Evolutionary conservation across 2,113 vertebrate genomes (phyloP), one percentile per base, ranked within the genome.

Genomic region (Pangasianodon hypophthalmus): DNA sequence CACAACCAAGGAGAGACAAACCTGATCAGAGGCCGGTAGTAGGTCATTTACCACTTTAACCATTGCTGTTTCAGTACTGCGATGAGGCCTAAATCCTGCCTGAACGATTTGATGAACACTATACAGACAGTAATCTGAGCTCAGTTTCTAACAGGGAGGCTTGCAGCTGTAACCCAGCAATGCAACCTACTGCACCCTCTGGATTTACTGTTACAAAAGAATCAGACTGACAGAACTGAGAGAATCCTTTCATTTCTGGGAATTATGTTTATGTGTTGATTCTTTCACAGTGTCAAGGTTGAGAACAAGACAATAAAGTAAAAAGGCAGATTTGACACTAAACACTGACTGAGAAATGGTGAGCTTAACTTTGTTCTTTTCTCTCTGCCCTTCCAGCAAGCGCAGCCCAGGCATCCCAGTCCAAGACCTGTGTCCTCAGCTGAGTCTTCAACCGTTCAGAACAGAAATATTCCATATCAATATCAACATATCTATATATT

Each of bases 361-460:
- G n/a, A 81, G n/a, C 60, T 58, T 37, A 80, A 69, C 54, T 62
- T 64, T 56, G 41, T 18, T 29, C 44, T 85, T 32, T 75, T 50
- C 67, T 90, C 37, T 87, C 44, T 67, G 81, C 62, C 52, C 75
- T 86, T 84, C 71, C 94, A 93, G 95, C 92, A 10, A 90, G 21
- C 52, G 90, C 92, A 1, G 90, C 92, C 21, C 93, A 95, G 87
- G 79, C 88, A 6, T 75, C 94, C 6, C 88, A 96, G 56, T 95
- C 96, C 52, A 96, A 96, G 95, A 96, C 96, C 3, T 96, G 96
- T 64, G 14, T 90, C 10, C 71, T 96, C 90, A 94, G 92, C 91
- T 96, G 94, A 89, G 91, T 26, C 29, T 56, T 32, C 52, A 37
- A 50, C 44, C 21, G 13, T 67, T 21, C 9, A 86, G 19, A 44